These are phyloP conservation scores for Scleropages formosus DNA, from an alignment of 2,797 vertebrate genomes.

Conservation along the genomic window DNA sequence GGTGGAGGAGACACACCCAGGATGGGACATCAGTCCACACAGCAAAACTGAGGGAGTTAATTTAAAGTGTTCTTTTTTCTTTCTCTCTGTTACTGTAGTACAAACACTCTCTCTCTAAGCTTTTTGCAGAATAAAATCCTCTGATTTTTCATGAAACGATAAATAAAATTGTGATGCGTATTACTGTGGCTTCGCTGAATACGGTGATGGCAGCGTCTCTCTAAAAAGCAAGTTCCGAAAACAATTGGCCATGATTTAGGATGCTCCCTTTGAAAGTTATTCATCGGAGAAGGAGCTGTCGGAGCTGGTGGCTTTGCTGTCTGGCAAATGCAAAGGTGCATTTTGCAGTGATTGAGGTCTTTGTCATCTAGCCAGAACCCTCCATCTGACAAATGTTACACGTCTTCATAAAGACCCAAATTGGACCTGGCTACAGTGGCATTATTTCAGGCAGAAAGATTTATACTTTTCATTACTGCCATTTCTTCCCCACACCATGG, in stretches of 20 bases:
- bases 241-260: not conserved
- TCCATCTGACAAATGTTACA: conserved; percentile 35
- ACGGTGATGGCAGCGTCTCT: not conserved
- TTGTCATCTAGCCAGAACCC: conserved; percentile 25
- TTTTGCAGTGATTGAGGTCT: conserved; percentile 35
- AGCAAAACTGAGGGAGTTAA: too few species aligned
- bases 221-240: not conserved
- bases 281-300: conserved; percentile 20
- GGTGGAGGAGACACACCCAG: too few species aligned
- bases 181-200: not conserved
- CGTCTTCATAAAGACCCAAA: conserved; percentile 34
- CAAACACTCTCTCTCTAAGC: too few species aligned
- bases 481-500: conserved; percentile 13
- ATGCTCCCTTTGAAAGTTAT: conserved; percentile 12
- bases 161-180: not conserved
- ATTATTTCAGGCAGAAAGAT: conserved; percentile 34
- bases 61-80: too few species aligned
- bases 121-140: not conserved
- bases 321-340: conserved; percentile 25
- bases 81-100: too few species aligned
- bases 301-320: conserved; percentile 16
- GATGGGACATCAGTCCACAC: too few species aligned
- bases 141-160: not conserved
- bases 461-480: conserved; percentile 36
- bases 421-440: conserved; percentile 25